Conservation (phyloP, 2,888 invertebrate species). For the Habroteleia sp. region DNA sequence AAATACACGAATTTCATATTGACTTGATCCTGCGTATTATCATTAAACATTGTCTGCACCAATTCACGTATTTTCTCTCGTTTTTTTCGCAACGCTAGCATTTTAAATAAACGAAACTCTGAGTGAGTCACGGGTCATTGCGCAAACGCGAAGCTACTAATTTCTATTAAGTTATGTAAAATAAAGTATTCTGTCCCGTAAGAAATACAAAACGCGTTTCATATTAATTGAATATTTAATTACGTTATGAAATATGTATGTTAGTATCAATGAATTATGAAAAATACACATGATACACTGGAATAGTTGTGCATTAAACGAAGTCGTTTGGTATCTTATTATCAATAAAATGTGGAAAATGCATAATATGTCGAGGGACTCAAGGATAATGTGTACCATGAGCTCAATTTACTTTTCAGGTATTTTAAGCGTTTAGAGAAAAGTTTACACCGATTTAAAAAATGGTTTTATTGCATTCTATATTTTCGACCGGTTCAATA, state of each 20-base stretch:
- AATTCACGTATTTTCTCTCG: neutral
- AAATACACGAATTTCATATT: conserved; percentile 55
- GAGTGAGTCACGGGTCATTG: conserved; percentile 5
- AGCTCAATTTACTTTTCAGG: conserved; percentile 16
- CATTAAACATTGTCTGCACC: neutral
- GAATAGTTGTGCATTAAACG: conserved; percentile 19
- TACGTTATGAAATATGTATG: conserved; percentile 44
- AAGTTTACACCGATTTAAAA: neutral
- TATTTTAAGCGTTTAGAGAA: conserved; percentile 1
- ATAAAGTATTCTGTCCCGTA: conserved; percentile 9
- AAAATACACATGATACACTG: conserved; percentile 40
- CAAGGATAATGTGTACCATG: conserved; percentile 40
- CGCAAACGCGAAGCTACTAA: conserved; percentile 17
- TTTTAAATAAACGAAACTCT: conserved; percentile 6
- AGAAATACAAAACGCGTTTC: conserved; percentile 11
- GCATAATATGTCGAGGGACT: conserved; percentile 17
- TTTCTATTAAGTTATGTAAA: conserved; percentile 21
- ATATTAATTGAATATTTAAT: conserved; percentile 52
- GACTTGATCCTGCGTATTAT: conserved; percentile 30
- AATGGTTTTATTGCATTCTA: neutral
- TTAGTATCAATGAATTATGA: conserved; percentile 35
- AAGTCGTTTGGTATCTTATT: conserved; percentile 37
- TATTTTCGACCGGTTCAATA: neutral
- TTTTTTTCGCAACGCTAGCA: neutral
- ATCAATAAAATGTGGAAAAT: conserved; percentile 52